A percentile compares a stretch with the other conserved stretches of the same genome.
phyloP scores from a whole-genome alignment of 2,797 vertebrate genomes.

The Furcifer pardalis region DNA sequence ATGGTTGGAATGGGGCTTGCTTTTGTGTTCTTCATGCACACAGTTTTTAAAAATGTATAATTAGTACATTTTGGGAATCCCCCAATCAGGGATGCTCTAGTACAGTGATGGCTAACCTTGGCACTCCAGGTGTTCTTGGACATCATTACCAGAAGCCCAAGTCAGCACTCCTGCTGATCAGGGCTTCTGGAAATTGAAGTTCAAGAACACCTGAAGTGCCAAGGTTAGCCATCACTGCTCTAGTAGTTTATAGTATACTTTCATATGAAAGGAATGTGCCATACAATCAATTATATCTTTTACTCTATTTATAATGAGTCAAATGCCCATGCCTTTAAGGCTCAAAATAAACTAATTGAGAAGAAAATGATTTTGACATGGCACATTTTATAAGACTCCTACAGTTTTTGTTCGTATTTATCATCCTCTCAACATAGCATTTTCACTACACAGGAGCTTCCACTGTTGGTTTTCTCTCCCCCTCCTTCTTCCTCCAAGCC shows the following conservation, averaged over 20 bases:
- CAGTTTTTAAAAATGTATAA: slow-evolving; percentile 22
- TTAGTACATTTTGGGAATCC: slow-evolving; percentile 37
- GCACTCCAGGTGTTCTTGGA: too few species aligned
- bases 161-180: too few species aligned
- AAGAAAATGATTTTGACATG: slow-evolving; percentile 49
- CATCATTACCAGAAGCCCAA: too few species aligned
- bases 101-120: too few species aligned
- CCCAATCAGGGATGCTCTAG: slow-evolving; percentile 9
- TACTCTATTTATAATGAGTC: slow-evolving; percentile 9
- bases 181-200: too few species aligned
- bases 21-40: slow-evolving; percentile 28
- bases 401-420: slow-evolving; percentile 69
- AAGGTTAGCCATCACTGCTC: too few species aligned
- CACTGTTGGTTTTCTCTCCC: slow-evolving; percentile 67
- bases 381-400: slow-evolving; percentile 48
- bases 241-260: slow-evolving; percentile 23
- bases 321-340: slow-evolving; percentile 42
- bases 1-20: slow-evolving; percentile 48
- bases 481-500: slow-evolving; percentile 63
- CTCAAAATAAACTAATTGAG: slow-evolving; percentile 49
- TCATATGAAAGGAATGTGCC: slow-evolving; percentile 16
- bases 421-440: slow-evolving; percentile 65
- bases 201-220: too few species aligned
- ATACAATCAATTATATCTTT: slow-evolving; percentile 45
- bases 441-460: slow-evolving; percentile 71